A percentile compares a stretch with the other conserved stretches of the same genome.
Evolutionary conservation across 2,113 vertebrate genomes (phyloP).

Genomic region (Gallinago media): DNA sequence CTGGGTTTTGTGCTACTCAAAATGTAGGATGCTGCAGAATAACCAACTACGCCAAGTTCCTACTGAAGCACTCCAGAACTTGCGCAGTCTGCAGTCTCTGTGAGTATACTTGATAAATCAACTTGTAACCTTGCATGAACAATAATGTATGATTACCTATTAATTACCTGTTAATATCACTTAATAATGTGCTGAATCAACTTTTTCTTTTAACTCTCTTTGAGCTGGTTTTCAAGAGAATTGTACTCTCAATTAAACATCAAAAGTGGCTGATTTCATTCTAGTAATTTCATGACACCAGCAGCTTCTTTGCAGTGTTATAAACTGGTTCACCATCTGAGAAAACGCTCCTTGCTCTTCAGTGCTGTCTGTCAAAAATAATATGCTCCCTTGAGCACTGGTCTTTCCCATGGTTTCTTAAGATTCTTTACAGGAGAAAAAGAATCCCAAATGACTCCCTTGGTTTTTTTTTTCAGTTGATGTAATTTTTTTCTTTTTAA

Average conservation of each 20-base stretch:
- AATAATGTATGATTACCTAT: neutral
- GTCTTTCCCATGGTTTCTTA: neutral
- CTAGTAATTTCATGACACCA: neutral
- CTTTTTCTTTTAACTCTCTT: neutral
- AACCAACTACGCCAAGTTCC: slow-evolving; percentile 90
- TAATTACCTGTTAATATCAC: neutral
- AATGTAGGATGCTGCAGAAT: slow-evolving; percentile 92
- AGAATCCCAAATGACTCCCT: neutral
- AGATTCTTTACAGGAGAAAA: neutral
- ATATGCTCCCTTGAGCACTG: neutral
- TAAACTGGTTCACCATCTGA: neutral
- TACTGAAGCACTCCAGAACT: slow-evolving; percentile 85
- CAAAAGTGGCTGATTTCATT: neutral
- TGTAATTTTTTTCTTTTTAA: neutral
- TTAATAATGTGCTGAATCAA: neutral
- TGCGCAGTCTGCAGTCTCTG: slow-evolving; percentile 90
- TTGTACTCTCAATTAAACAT: slow-evolving; percentile 1
- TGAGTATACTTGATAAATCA: slow-evolving; percentile 74
- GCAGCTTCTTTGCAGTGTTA: neutral
- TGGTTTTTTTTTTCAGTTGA: neutral
- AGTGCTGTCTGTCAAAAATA: neutral
- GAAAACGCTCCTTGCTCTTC: neutral
- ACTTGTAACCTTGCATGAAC: neutral
- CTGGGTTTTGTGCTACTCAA: neutral
- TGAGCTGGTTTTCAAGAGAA: slow-evolving; percentile 14